Evolutionary conservation across 2,113 vertebrate species (phyloP).

Genomic region (Stegastes partitus): DNA sequence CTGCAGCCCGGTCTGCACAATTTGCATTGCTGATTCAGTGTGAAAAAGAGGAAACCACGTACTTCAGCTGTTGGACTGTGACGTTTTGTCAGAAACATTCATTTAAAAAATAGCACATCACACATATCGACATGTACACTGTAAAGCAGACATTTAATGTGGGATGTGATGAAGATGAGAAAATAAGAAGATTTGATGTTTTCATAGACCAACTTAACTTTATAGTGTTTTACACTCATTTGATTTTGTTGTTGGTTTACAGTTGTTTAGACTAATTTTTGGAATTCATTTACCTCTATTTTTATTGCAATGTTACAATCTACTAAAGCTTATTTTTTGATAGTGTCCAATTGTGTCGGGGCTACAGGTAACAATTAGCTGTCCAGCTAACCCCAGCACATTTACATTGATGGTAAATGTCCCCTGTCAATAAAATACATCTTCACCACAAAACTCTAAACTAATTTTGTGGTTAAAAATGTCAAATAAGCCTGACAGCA

Average conservation of each 20-base stretch:
- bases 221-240: not conserved
- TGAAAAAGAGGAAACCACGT: slow-evolving; percentile 75
- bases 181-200: not conserved
- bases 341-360: too few relatives aligned
- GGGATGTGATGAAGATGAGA: not conserved
- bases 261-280: not conserved
- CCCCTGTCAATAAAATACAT: too few relatives aligned
- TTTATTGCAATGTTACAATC: too few relatives aligned
- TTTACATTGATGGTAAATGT: too few relatives aligned
- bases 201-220: not conserved
- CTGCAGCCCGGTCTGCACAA: slow-evolving; percentile 8
- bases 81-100: slow-evolving; percentile 18
- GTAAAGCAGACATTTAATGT: too few relatives aligned
- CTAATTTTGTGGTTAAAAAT: too few relatives aligned
- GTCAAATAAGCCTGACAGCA: too few relatives aligned
- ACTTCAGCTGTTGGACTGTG: slow-evolving; percentile 49
- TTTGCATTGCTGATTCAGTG: slow-evolving; percentile 49
- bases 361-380: too few relatives aligned
- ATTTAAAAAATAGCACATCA: not conserved
- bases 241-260: not conserved
- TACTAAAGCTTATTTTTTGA: too few relatives aligned
- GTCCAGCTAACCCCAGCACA: too few relatives aligned
- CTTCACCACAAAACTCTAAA: too few relatives aligned
- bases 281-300: not conserved
- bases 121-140: not conserved